Evolutionary conservation across 1,140 invertebrate genomes (phyloP).

Genomic region (Tachypleus tridentatus): DNA sequence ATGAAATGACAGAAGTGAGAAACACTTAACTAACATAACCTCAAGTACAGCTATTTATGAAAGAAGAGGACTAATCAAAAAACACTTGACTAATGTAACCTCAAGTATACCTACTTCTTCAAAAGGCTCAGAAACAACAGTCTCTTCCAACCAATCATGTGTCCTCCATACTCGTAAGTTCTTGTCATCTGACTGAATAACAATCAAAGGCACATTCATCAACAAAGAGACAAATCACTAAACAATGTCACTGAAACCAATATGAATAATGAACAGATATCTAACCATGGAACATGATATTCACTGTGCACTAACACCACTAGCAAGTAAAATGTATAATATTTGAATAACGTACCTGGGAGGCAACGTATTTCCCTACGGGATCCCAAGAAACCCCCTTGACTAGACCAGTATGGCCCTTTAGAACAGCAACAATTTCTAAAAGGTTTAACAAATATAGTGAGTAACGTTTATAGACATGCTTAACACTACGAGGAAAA

Average conservation of each 20-base stretch:
- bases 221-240: too few relatives aligned
- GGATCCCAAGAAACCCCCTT: constrained; percentile 99
- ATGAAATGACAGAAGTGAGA: too few relatives aligned
- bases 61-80: too few relatives aligned
- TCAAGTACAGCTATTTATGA: too few relatives aligned
- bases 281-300: not conserved
- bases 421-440: constrained; percentile 45
- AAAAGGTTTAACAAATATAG: constrained; percentile 5
- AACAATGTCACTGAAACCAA: not conserved
- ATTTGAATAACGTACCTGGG: constrained; percentile 44
- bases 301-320: too few relatives aligned
- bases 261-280: constrained; percentile 2
- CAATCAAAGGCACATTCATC: too few relatives aligned
- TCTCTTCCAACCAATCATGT: constrained; percentile 78
- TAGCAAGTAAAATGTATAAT: constrained; percentile 6
- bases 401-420: constrained; percentile 84
- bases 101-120: constrained; percentile 46
- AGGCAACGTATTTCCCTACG: constrained; percentile 89
- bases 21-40: too few relatives aligned
- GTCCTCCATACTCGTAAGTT: constrained; percentile 89
- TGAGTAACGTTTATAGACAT: too few relatives aligned
- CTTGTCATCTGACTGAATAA: constrained; percentile 72
- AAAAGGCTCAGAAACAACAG: constrained; percentile 78
- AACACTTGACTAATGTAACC: not conserved
- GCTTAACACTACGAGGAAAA: constrained; percentile 7